Base-by-base conservation (phyloP, 2,113 vertebrate genomes). In the Misgurnus anguillicaudatus region DNA sequence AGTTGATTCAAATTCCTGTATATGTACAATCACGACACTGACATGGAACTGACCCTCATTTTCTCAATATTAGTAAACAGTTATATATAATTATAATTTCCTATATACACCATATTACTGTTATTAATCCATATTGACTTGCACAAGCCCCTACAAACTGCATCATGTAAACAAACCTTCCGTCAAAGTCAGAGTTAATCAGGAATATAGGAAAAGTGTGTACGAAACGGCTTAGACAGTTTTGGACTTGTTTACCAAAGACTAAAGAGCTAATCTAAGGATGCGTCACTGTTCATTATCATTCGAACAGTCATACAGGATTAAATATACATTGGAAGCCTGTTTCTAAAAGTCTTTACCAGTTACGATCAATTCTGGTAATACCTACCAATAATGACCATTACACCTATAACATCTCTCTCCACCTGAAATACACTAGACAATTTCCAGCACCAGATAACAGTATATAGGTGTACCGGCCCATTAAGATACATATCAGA, bases 331-430 rank as follows among this genome's bases (percentile, higher is more conserved):
- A 24, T 17, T 17, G 57, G 24, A 53, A 9, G 42, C 77, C 13
- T 79, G 45, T 53, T 53, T 48, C 45, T 79, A 14, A 81, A 73
- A 76, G 45, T 69, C 53, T 78, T 42, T 38, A 63, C 24, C 75
- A 81, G 80, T 73, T 51, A 61, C 82, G 76, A 81, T 70, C 47
- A 64, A 73, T 75, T 75, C 58, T 75, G 57, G n/a, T 38, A 79
- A 53, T 65, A 61, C 19, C 67, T 45, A 51, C n/a, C 55, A 36
- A 31, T 78, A 78, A 55, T 58, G 19, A 36, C 36, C 38, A 67
- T 7, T 76, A 77, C 42, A 53, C 36, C 41, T 53, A 11, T 55
- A 53, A 66, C 38, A 48, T 71, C 57, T 39, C 69, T 75, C 42
- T 76, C 14, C n/a, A 38, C 48, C 41, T 53, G 21, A 45, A 17